Conservation (phyloP, 1,140 invertebrate species). For the Neodiprion lecontei region DNA sequence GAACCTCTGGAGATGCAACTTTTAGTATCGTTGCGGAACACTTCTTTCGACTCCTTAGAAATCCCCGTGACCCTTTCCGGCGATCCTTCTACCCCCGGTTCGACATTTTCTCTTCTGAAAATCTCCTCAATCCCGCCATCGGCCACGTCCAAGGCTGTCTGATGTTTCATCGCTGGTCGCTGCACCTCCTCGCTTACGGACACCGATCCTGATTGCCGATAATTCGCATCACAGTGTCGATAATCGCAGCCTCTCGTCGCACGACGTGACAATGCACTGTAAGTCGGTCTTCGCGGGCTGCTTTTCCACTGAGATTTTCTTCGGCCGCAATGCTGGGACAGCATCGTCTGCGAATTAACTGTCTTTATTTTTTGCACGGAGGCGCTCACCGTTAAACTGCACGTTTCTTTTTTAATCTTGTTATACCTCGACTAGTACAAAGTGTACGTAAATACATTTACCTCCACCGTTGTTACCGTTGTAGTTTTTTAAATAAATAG, state of each 20-base stretch:
- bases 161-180: constrained; percentile 27
- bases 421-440: not conserved
- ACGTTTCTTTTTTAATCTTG: not conserved
- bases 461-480: no score
- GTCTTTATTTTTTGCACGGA: not conserved
- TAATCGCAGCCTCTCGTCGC: constrained; percentile 34
- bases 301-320: constrained; percentile 38
- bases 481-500: no score
- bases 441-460: no score
- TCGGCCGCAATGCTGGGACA: constrained; percentile 54
- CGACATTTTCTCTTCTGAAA: not conserved
- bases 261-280: constrained; percentile 48
- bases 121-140: not conserved
- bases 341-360: constrained; percentile 48
- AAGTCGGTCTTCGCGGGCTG: constrained; percentile 39
- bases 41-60: not conserved
- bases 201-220: constrained; percentile 40
- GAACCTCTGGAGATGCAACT: constrained; percentile 40
- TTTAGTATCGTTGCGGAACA: not conserved
- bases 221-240: constrained; percentile 26
- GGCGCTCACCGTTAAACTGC: not conserved
- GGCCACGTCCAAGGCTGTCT: not conserved
- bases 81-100: not conserved
- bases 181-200: constrained; percentile 49
- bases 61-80: not conserved